Evolutionary conservation across 2,888 invertebrate genomes (phyloP), one percentile per base, ranked within the genome.

Genomic region (Bruchidius siliquastri): DNA sequence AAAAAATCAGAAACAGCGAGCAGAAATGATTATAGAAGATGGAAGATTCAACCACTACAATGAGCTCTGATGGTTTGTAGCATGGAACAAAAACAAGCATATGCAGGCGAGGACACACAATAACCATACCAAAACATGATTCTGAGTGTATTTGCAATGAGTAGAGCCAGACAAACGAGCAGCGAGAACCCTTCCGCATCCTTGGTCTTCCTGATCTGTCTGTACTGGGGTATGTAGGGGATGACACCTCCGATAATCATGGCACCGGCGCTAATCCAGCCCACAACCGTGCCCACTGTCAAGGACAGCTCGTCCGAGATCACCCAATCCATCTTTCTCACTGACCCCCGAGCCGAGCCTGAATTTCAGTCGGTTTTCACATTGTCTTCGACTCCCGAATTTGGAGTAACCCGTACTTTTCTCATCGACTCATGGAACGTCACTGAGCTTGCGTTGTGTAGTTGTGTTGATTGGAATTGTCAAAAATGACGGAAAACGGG

Each of bases 121-220:
- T 49, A 13, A 8, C 13, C 93, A 88, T 89, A 99, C 99, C 99
- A 99, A 89, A 99, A 99, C 83, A 98, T 89, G 85, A 99, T 98
- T 84, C 99, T 92, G 78, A 99, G 90, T 73, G 96, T 98, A 86
- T 99, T 99, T 76, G 99, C 99, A 84, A 98, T 90, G 71, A 99
- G 90, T 73, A 99, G 91, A 22, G 97, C 95, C 80, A 99, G 90
- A 86, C 99, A 99, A 72, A 99, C 99, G 86, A 96, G 96, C 70
- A 97, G 88, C 0, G 99, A 99, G 88, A 99, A 99, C 18, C 99
- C 99, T 82, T 98, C 97, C 20, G 97, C 94, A 89, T 98, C 97
- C 86, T 95, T 94, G 66, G 95, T 94, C 81, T 90, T 91, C 85
- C 91, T 93, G 76, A 99, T 99, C 88, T 99, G 97, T 80, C 92